These are phyloP conservation scores for Holcopasites calliopsidis DNA, from an alignment of 1,140 invertebrate genomes.

Conservation along the genomic window DNA sequence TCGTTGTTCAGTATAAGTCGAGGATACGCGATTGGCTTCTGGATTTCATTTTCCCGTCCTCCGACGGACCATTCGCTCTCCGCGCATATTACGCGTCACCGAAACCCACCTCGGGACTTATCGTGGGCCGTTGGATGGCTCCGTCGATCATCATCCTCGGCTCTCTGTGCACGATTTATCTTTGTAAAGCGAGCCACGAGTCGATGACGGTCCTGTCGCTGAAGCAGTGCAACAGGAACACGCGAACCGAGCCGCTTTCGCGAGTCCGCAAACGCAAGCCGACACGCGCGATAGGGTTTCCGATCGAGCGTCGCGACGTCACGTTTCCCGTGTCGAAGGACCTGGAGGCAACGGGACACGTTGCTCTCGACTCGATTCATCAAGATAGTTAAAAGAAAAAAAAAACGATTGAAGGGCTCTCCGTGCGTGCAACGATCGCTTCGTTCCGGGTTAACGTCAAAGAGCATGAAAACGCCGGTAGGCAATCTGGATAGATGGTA, in stretches of 20 bases:
- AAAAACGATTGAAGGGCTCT: neutral
- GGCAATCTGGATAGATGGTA: too few relatives aligned
- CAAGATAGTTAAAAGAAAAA: neutral
- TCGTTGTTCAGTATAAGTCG: slow-evolving; percentile 32
- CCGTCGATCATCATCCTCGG: slow-evolving; percentile 52
- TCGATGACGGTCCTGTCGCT: slow-evolving; percentile 50
- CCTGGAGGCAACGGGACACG: neutral
- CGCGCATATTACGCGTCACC: slow-evolving; percentile 5
- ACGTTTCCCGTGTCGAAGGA: neutral
- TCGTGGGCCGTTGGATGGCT: slow-evolving; percentile 3
- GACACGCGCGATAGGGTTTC: slow-evolving; percentile 34
- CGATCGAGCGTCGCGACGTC: slow-evolving; percentile 32
- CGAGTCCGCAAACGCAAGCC: slow-evolving; percentile 43
- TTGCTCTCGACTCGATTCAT: neutral
- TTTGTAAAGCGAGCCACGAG: slow-evolving; percentile 48
- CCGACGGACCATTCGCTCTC: neutral
- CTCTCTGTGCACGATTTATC: slow-evolving; percentile 44
- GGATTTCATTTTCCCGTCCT: slow-evolving; percentile 18
- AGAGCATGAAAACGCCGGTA: too few relatives aligned
- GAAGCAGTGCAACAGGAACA: slow-evolving; percentile 35
- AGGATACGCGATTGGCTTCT: slow-evolving; percentile 1
- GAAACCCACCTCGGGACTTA: slow-evolving; percentile 27
- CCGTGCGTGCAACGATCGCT: neutral
- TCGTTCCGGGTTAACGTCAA: too few relatives aligned
- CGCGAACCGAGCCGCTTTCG: slow-evolving; percentile 12